Conservation (phyloP, 2,113 vertebrate species). For the Puffinus mauretanicus region DNA sequence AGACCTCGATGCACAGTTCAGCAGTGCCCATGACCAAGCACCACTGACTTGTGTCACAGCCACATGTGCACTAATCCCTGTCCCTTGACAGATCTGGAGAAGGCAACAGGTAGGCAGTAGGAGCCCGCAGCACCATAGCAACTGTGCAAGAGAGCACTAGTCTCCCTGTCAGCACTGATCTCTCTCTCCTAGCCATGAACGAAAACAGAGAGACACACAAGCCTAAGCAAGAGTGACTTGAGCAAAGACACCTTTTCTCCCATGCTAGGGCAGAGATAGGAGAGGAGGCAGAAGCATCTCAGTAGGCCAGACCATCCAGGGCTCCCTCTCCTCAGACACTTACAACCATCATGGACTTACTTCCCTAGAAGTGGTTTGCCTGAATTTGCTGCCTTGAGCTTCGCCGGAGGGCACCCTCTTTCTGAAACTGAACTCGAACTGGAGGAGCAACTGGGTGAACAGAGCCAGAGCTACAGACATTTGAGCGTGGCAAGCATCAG, state of each 20-base stretch:
- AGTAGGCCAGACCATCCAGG: neutral
- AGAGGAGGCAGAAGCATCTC: neutral
- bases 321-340: neutral
- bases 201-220: neutral
- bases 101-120: neutral
- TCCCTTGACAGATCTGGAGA: neutral
- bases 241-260: neutral
- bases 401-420: neutral
- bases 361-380: neutral
- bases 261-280: neutral
- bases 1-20: neutral
- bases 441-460: neutral
- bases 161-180: neutral
- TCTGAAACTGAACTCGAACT: neutral
- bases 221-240: neutral
- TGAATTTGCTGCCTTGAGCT: neutral
- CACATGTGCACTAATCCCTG: neutral
- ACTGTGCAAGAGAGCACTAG: neutral
- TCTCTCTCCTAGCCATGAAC: neutral
- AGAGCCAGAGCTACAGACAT: neutral
- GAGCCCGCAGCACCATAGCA: neutral
- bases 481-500: neutral
- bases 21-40: neutral
- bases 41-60: neutral
- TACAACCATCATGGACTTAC: neutral